phyloP scores from a whole-genome alignment of 2,113 vertebrate species.

The Elaphurus davidianus region DNA sequence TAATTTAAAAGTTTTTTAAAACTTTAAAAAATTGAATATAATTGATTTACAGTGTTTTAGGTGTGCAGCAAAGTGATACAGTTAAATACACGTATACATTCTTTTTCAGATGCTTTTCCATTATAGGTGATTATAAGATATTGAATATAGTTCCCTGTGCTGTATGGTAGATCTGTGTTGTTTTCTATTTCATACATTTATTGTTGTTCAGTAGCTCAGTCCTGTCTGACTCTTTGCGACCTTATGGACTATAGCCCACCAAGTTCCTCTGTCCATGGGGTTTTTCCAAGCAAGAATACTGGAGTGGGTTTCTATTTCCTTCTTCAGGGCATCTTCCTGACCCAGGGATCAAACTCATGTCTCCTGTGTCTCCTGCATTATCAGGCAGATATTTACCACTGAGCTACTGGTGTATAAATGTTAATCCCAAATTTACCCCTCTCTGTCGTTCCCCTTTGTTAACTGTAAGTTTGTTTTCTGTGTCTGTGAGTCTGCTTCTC shows the following conservation, averaged over 20 bases:
- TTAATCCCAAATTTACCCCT: background rate
- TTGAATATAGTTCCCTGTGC: background rate
- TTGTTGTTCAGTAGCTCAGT: background rate
- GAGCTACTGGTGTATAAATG: background rate
- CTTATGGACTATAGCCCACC: background rate
- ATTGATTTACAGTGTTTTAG: background rate
- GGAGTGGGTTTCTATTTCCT: background rate
- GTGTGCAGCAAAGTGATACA: background rate
- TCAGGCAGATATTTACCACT: background rate
- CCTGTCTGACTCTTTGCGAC: background rate
- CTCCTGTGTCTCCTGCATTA: background rate
- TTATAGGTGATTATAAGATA: background rate
- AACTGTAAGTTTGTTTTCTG: background rate
- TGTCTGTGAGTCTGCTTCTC: background rate
- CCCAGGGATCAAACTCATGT: background rate
- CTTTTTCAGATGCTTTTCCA: background rate
- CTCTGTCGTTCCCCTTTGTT: background rate
- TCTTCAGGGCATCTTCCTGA: background rate
- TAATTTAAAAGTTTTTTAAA: background rate
- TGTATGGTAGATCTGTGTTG: rapidly evolving
- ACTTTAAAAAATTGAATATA: background rate
- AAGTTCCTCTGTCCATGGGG: background rate
- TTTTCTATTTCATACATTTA: background rate
- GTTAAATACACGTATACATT: background rate
- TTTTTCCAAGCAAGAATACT: background rate